phyloP scores from a whole-genome alignment of 2,113 vertebrate species.

The Catagonus wagneri region DNA sequence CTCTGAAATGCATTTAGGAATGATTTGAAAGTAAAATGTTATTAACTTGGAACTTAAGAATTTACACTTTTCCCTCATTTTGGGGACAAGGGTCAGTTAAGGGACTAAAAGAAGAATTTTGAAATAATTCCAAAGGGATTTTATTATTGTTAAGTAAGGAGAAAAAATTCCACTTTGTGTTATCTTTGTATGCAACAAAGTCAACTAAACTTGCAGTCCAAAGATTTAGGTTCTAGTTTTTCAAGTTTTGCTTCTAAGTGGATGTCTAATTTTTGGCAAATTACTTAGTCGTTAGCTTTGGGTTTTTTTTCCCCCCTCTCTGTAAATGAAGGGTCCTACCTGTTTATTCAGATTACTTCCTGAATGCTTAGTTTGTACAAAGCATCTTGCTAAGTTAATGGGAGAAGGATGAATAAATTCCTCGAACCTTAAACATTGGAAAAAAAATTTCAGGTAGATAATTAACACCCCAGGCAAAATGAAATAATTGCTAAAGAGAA shows the following conservation, averaged over 20 bases:
- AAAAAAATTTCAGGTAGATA: slow-evolving; percentile 7
- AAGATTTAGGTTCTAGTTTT: slow-evolving; percentile 24
- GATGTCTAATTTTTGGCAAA: background rate
- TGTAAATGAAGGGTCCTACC: background rate
- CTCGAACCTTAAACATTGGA: background rate
- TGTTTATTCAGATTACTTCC: slow-evolving; percentile 4
- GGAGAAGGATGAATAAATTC: background rate
- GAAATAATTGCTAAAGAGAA: background rate
- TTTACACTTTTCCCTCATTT: background rate
- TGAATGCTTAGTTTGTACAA: slow-evolving; percentile 22
- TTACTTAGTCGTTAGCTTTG: background rate
- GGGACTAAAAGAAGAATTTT: background rate
- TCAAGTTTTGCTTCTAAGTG: background rate
- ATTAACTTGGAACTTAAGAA: slow-evolving; percentile 20
- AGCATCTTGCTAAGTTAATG: background rate
- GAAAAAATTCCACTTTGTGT: slow-evolving; percentile 14
- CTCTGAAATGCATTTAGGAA: background rate
- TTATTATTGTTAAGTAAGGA: background rate
- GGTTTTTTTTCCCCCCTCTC: rapidly evolving
- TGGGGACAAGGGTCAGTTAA: background rate
- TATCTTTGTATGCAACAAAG: background rate
- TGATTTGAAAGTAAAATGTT: slow-evolving; percentile 45
- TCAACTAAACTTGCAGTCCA: background rate
- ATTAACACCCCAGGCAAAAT: background rate
- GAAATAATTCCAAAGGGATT: background rate